Base-by-base conservation (phyloP, 2,888 invertebrate genomes). In the Drosophila picticornis region DNA sequence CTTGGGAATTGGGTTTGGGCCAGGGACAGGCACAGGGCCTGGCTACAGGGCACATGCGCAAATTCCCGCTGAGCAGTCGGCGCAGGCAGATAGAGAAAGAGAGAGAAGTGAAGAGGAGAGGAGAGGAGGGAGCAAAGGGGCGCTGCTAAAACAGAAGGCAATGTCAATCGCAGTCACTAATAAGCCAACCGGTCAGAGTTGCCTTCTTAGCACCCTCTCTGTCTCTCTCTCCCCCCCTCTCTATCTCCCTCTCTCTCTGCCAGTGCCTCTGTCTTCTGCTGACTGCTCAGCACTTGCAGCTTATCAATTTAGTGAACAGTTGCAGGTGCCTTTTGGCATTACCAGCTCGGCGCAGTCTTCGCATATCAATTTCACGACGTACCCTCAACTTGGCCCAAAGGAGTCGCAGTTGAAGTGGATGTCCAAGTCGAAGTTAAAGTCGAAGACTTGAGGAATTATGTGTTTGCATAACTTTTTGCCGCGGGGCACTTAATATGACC, bases 261-360 rank as follows among this genome's bases (percentile, higher is more conserved):
- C n/a, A n/a, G n/a, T 27, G 10, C 5, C 10, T 0, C 25, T 27
- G 11, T 11, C 19, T 11, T 27, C 4, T 16, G 10, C 16, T 25
- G 32, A 19, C 40, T 46, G 27, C 34, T 19, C 27, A 27, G 53
- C 62, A 46, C 72, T 72, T 63, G 77, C 87, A 89, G 88, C 87
- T 90, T 87, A 87, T 87, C 87, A 87, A 90, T 87, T 90, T 90
- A 77, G 88, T 57, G 70, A 61, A 70, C 72, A 72, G 81, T 71
- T 73, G 86, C 85, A 85, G 85, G 85, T 85, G 85, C 78, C 72
- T 81, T 77, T 77, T 77, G 69, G 72, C 48, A 75, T 80, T 78
- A 63, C 75, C 48, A 65, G 48, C 67, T 66, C 67, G 48, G 34
- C 50, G 68, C 69, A 58, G 59, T 75, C 72, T 65, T 62, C 73